Evolutionary conservation across 2,888 invertebrate species (phyloP), one percentile per base, ranked within the genome.

Genomic region (Autographa gamma): DNA sequence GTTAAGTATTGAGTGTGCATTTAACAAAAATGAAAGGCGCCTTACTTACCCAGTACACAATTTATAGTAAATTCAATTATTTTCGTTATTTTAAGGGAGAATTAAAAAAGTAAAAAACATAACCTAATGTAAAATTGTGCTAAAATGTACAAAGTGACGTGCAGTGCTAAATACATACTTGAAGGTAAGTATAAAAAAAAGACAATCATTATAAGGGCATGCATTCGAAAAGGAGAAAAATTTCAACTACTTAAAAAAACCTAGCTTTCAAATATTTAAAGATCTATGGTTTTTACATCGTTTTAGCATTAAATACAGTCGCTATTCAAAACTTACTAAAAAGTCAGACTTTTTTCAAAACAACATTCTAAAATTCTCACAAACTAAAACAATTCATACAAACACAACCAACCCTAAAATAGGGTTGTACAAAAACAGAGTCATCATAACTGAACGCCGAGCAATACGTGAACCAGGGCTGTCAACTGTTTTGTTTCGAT

Each of bases 401-500:
- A 25, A 25, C 25, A 11, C 54, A 13, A 56, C 25, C 19, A 54
- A 16, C 59, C 25, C 25, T 59, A 13, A 25, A 60, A 65, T 11
- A 67, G 5, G 19, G 64, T 6, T 66, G 63, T 60, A 60, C 61
- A 65, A 8, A 63, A 60, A 71, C 68, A 67, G n/a, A 25, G 64
- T 79, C 72, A 76, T 76, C 71, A 48, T 63, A 41, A 66, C 72
- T n/a, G 63, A 71, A 70, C 48, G 63, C 72, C 69, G 60, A 71
- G 73, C 74, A 74, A 79, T 76, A 69, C 64, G 25, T 52, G 60
- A 38, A 60, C 54, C 56, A n/a, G 52, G 63, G 41, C 69, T 68
- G 67, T 60, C 58, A 75, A 68, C 76, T 81, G 66, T 83, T 83
- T 68, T 67, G 63, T 41, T 65, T 67, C 69, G 60, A 69, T 64